These are phyloP conservation scores for Tribolium madens DNA, from an alignment of 1,140 invertebrate genomes.

Conservation along the genomic window DNA sequence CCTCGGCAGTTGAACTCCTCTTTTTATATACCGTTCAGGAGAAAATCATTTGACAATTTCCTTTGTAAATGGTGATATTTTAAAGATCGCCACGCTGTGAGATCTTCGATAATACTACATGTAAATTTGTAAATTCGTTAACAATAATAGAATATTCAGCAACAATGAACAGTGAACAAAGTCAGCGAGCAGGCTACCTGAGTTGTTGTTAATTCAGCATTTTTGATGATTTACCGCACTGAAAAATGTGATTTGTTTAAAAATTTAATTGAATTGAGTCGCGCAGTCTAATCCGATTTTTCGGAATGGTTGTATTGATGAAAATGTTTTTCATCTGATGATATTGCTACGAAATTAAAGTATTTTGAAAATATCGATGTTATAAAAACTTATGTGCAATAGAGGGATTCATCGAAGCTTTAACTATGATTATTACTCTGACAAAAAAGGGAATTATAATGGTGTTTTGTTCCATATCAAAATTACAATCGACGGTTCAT, in stretches of 20 bases:
- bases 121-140: background rate
- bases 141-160: background rate
- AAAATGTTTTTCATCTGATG: background rate
- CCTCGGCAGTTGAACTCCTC: background rate
- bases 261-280: slow-evolving; percentile 31
- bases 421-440: background rate
- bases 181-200: background rate
- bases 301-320: slow-evolving; percentile 1
- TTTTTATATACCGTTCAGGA: background rate
- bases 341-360: too few species aligned
- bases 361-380: background rate
- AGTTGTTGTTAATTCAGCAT: slow-evolving; percentile 13
- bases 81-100: background rate
- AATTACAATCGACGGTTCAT: background rate
- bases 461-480: background rate
- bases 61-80: background rate
- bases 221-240: background rate
- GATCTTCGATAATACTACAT: background rate
- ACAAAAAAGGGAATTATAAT: slow-evolving; percentile 28
- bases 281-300: slow-evolving; percentile 6
- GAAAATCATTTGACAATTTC: background rate
- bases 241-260: slow-evolving; percentile 30
- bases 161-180: background rate
- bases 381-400: background rate
- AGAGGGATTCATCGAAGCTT: background rate